phyloP scores from a whole-genome alignment of 2,888 invertebrate species.

The Pachydiplax longipennis region DNA sequence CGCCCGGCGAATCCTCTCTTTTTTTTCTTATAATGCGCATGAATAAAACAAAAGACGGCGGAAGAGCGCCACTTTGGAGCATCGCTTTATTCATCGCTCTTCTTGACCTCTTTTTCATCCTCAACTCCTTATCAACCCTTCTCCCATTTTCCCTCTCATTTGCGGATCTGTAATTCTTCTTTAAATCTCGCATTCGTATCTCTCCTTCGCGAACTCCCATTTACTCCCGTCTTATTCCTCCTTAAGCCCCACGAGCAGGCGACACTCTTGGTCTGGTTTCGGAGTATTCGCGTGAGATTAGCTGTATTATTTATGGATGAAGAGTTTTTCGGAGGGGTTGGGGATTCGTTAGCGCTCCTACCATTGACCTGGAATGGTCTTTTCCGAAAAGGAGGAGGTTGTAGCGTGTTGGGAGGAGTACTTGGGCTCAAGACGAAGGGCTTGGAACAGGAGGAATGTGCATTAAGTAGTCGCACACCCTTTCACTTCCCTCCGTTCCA shows the following conservation, averaged over 20 bases:
- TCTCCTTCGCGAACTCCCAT: neutral
- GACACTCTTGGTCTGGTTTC: constrained; percentile 14
- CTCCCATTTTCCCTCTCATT: neutral
- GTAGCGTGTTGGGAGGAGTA: neutral
- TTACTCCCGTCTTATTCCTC: neutral
- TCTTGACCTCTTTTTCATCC: neutral
- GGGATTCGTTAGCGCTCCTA: neutral
- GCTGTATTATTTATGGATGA: constrained; percentile 38
- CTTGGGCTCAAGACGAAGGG: neutral
- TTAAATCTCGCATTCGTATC: neutral
- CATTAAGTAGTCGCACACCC: constrained; percentile 35
- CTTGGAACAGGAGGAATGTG: constrained; percentile 5
- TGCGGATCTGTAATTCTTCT: neutral
- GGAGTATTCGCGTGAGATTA: constrained; percentile 37
- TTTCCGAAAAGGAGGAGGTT: neutral
- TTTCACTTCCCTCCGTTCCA: neutral
- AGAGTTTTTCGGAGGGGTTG: constrained; percentile 1
- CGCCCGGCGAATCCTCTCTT: no score
- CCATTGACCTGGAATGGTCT: neutral
- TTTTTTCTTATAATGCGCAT: no score
- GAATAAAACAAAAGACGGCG: no score
- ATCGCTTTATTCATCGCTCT: neutral
- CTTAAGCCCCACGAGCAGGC: neutral
- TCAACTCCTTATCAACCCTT: neutral
- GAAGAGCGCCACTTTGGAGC: neutral